A percentile compares a stretch with the other conserved stretches of the same genome.
These are phyloP conservation scores for Mesocricetus auratus DNA, from an alignment of 2,113 vertebrate genomes.

Conservation along the genomic window DNA sequence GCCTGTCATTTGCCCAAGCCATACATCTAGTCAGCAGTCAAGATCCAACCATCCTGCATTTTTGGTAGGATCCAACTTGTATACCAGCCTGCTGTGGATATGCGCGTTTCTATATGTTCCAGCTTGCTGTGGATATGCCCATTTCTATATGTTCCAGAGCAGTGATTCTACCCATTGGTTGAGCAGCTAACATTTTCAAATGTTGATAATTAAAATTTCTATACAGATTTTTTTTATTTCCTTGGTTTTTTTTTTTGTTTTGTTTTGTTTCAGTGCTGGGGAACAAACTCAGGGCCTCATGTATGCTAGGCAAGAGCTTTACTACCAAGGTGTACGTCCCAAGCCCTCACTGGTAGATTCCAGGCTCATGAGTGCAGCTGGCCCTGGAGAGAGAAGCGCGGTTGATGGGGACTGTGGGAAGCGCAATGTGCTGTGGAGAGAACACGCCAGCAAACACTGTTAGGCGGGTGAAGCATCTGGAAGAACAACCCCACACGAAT, in stretches of 20 bases:
- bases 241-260: neutral
- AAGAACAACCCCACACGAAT: neutral
- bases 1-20: neutral
- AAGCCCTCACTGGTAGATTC: neutral
- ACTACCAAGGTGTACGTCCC: neutral
- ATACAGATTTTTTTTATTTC: neutral
- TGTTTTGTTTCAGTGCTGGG: too few species aligned
- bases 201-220: neutral
- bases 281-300: too few species aligned
- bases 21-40: too few species aligned
- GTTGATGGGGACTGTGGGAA: neutral
- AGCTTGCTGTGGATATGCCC: too few species aligned
- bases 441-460: neutral
- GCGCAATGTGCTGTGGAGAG: neutral
- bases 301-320: neutral
- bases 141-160: neutral
- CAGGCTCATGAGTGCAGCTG: neutral
- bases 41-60: neutral
- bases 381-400: neutral
- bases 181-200: neutral
- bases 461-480: neutral
- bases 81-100: too few species aligned
- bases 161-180: neutral
- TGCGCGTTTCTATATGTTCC: neutral
- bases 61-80: neutral